These are phyloP conservation scores for Caenorhabditis sp. DNA, from an alignment of 2,888 invertebrate genomes.

Conservation along the genomic window DNA sequence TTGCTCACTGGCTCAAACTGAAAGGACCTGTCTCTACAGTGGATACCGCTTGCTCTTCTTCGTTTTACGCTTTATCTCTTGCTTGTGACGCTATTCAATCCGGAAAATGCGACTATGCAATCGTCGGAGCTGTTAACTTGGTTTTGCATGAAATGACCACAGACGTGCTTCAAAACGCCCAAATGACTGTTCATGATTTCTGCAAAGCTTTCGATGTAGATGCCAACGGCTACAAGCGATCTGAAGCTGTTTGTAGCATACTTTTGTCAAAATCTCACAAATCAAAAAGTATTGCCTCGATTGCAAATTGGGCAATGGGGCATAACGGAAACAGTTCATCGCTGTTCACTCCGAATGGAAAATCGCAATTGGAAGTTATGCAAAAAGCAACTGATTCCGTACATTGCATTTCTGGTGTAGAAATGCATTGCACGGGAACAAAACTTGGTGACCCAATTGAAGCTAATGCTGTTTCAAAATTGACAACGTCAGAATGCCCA, in stretches of 20 bases:
- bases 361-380: slow-evolving; percentile 72
- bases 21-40: slow-evolving; percentile 94
- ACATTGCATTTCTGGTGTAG: slow-evolving; percentile 64
- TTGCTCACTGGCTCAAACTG: slow-evolving; percentile 95
- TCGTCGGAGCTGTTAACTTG: slow-evolving; percentile 82
- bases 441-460: slow-evolving; percentile 80
- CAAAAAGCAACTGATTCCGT: slow-evolving; percentile 36
- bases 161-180: slow-evolving; percentile 76
- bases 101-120: slow-evolving; percentile 70
- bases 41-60: slow-evolving; percentile 98
- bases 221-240: slow-evolving; percentile 83
- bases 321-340: slow-evolving; percentile 81
- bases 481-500: slow-evolving; percentile 16
- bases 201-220: slow-evolving; percentile 81
- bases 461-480: slow-evolving; percentile 63
- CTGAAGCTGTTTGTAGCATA: slow-evolving; percentile 78
- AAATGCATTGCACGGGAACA: slow-evolving; percentile 82
- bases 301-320: slow-evolving; percentile 62
- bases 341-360: slow-evolving; percentile 77
- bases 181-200: slow-evolving; percentile 75
- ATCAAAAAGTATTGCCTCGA: slow-evolving; percentile 13
- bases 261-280: slow-evolving; percentile 44
- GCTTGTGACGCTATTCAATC: slow-evolving; percentile 87
- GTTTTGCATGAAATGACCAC: slow-evolving; percentile 78
- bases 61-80: slow-evolving; percentile 86